Evolutionary conservation across 2,113 vertebrate genomes (phyloP).

Genomic region (Larimichthys polyactis): DNA sequence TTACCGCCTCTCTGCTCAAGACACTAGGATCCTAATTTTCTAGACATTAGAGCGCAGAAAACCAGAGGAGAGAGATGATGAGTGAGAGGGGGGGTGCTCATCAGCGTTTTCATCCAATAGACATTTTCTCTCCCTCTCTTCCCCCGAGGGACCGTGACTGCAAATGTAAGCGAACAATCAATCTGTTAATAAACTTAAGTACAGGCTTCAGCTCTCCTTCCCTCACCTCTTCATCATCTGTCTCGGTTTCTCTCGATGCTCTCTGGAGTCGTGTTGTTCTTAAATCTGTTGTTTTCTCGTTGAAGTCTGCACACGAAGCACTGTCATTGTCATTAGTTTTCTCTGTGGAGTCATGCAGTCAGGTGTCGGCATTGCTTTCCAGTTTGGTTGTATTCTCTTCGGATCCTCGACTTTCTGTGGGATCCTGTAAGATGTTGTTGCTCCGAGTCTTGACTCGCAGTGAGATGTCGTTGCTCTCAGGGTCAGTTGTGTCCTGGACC

Average conservation of each 20-base stretch:
- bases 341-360: background rate
- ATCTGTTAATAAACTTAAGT: background rate
- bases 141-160: background rate
- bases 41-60: background rate
- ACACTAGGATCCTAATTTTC: slow-evolving; percentile 10
- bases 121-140: background rate
- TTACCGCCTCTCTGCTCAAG: slow-evolving; percentile 13
- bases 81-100: background rate
- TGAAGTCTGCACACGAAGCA: background rate
- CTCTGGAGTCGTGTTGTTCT: background rate
- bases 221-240: background rate
- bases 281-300: no score
- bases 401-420: no score
- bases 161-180: background rate
- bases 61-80: background rate
- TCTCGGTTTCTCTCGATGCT: background rate
- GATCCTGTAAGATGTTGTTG: background rate
- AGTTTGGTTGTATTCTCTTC: background rate
- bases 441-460: background rate
- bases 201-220: background rate
- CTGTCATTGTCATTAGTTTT: no score
- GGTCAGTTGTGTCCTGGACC: background rate
- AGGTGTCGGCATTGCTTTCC: background rate
- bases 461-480: background rate
- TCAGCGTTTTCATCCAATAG: background rate